Percentiles rank a stretch among this genome's conserved stretches.
Conservation (phyloP, 1,140 invertebrate species). For the Camponotus floridanus region DNA sequence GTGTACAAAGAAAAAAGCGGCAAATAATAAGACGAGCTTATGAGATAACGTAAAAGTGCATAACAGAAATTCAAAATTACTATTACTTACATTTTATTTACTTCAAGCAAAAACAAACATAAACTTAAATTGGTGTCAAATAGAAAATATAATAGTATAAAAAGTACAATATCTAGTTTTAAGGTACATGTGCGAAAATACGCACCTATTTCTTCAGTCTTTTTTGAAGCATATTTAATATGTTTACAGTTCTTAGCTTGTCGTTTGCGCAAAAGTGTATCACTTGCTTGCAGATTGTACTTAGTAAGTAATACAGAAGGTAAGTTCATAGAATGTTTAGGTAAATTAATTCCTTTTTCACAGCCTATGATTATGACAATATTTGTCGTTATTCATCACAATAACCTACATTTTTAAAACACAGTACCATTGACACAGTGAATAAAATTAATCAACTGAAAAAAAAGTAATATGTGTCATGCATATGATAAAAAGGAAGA, state of each 20-base stretch:
- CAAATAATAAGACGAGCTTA: slow-evolving; percentile 41
- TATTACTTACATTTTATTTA: background rate
- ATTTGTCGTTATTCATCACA: slow-evolving; percentile 43
- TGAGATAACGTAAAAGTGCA: slow-evolving; percentile 8
- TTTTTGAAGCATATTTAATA: slow-evolving; percentile 74
- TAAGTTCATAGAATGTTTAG: slow-evolving; percentile 33
- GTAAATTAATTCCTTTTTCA: slow-evolving; percentile 56
- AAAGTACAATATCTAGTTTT: background rate
- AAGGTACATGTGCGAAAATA: slow-evolving; percentile 61
- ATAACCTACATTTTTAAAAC: slow-evolving; percentile 50
- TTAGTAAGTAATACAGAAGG: slow-evolving; percentile 67
- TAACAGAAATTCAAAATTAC: background rate
- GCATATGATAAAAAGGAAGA: slow-evolving; percentile 18
- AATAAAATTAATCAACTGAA: slow-evolving; percentile 59
- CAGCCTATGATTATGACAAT: slow-evolving; percentile 54
- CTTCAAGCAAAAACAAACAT: slow-evolving; percentile 13
- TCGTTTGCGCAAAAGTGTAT: slow-evolving; percentile 74
- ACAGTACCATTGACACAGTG: slow-evolving; percentile 13
- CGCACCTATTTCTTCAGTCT: slow-evolving; percentile 62
- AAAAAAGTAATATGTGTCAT: background rate
- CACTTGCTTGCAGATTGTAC: slow-evolving; percentile 72
- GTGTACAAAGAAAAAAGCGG: slow-evolving; percentile 34
- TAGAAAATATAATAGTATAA: slow-evolving; percentile 28
- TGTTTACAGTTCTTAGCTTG: slow-evolving; percentile 76
- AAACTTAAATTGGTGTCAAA: slow-evolving; percentile 5